These are phyloP conservation scores for Pandemis cinnamomeana DNA, from an alignment of 2,888 invertebrate genomes.

Conservation along the genomic window DNA sequence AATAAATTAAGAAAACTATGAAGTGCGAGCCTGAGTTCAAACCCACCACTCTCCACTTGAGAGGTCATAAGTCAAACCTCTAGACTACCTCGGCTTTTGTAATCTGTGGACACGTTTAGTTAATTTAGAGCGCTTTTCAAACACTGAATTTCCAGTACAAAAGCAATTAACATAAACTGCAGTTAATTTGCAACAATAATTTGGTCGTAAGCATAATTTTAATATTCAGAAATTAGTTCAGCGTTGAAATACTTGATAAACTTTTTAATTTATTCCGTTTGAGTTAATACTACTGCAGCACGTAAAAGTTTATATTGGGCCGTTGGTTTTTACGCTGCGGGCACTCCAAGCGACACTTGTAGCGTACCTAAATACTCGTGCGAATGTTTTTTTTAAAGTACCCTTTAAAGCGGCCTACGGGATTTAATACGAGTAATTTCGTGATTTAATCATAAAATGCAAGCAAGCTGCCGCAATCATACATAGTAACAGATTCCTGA, in stretches of 20 bases:
- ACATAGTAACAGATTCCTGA: background rate
- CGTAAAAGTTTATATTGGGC: slow-evolving; percentile 26
- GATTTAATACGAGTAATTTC: background rate
- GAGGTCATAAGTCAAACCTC: no score
- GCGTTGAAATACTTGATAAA: slow-evolving; percentile 28
- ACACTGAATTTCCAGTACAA: background rate
- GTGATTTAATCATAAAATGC: background rate
- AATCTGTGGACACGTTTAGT: background rate
- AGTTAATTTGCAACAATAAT: background rate
- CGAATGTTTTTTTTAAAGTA: slow-evolving; percentile 7
- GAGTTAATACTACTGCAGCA: slow-evolving; percentile 34
- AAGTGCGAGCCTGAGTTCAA: no score
- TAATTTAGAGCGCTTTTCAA: background rate
- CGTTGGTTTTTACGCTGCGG: slow-evolving; percentile 36
- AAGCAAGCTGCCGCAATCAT: background rate
- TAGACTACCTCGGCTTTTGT: no score
- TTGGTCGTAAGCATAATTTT: background rate
- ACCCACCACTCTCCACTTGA: no score
- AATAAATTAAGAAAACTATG: no score
- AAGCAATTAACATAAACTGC: background rate
- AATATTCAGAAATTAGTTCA: slow-evolving; percentile 1
- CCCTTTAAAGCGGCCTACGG: background rate
- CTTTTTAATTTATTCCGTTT: slow-evolving; percentile 39
- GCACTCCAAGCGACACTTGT: slow-evolving; percentile 21
- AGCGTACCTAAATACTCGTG: slow-evolving; percentile 13